Percentiles rank a stretch among this genome's conserved stretches.
phyloP scores from a whole-genome alignment of 2,888 invertebrate genomes.

The Chalcosyrphus nemorum region DNA sequence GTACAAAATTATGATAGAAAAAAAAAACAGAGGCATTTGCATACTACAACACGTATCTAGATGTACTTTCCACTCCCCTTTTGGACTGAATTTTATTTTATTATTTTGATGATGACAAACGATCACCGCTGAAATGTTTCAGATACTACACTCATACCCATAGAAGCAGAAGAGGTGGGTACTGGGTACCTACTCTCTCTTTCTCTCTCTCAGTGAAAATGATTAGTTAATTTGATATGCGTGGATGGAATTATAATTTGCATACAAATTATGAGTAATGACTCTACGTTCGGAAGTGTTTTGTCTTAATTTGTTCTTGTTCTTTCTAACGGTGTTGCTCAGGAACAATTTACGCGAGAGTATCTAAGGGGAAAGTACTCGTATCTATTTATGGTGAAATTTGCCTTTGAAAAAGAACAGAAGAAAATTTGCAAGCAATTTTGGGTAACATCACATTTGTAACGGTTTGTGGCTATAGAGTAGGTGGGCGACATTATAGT shows the following conservation, averaged over 20 bases:
- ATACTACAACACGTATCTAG: conserved; percentile 38
- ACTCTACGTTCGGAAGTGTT: conserved; percentile 45
- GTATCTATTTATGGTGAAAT: conserved; percentile 9
- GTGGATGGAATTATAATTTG: conserved; percentile 65
- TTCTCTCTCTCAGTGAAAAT: too few relatives aligned
- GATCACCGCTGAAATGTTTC: conserved; percentile 37
- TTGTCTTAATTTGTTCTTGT: conserved; percentile 59
- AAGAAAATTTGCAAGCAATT: conserved; percentile 54
- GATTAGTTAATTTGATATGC: conserved; percentile 67
- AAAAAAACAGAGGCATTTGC: conserved; percentile 52
- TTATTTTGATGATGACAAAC: conserved; percentile 40
- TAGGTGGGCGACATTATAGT: conserved; percentile 19
- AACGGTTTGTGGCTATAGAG: conserved; percentile 22
- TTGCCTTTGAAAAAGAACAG: conserved; percentile 37
- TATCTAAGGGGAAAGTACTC: conserved; percentile 28
- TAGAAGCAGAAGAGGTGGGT: conserved; percentile 41
- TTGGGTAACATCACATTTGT: conserved; percentile 22
- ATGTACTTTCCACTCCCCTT: conserved; percentile 37
- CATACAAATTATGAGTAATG: conserved; percentile 60
- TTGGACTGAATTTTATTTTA: conserved; percentile 3
- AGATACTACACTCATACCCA: conserved; percentile 20
- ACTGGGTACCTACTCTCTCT: too few relatives aligned
- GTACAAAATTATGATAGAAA: not conserved
- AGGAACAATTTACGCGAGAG: not conserved
- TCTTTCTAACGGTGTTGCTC: conserved; percentile 11